A percentile compares a stretch with the other conserved stretches of the same genome.
Conservation (phyloP, 2,797 vertebrate species). For the Paratrypauchen microcephalus region DNA sequence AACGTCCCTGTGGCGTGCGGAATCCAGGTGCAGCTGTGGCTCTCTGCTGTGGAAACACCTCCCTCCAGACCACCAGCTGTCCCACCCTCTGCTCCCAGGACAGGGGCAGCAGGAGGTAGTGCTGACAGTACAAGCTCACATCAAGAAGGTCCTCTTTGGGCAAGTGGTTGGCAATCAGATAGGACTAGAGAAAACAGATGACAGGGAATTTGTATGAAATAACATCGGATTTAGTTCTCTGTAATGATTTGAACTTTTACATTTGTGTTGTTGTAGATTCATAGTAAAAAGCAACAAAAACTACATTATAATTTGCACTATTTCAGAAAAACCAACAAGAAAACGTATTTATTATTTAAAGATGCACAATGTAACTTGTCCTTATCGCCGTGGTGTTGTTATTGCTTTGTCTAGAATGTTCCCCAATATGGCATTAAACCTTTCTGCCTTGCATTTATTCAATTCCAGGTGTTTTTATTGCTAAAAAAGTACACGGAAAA, state of each 20-base stretch:
- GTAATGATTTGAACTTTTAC: not conserved
- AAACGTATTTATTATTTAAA: not conserved
- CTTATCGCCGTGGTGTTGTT: too few species aligned
- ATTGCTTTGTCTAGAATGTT: too few species aligned
- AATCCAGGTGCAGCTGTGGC: slow-evolving; percentile 43
- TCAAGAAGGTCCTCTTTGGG: slow-evolving; percentile 91
- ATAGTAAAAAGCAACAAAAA: not conserved
- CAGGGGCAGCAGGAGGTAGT: slow-evolving; percentile 88
- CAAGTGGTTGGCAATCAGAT: slow-evolving; percentile 91
- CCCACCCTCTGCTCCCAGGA: slow-evolving; percentile 84
- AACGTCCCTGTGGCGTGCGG: slow-evolving; percentile 78
- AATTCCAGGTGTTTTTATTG: too few species aligned
- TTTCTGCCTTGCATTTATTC: too few species aligned
- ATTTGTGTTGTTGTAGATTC: too few species aligned
- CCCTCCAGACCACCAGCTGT: slow-evolving; percentile 93
- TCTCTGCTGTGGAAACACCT: slow-evolving; percentile 87
- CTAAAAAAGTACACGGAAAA: too few species aligned
- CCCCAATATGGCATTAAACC: too few species aligned
- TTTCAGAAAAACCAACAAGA: not conserved
- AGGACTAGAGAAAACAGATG: slow-evolving; percentile 77
- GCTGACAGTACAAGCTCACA: slow-evolving; percentile 88
- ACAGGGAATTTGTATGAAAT: not conserved
- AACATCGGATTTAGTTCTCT: not conserved
- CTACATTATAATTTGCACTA: not conserved
- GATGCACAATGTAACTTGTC: not conserved